phyloP scores from a whole-genome alignment of 2,113 vertebrate genomes.

The Falco punctatus region DNA sequence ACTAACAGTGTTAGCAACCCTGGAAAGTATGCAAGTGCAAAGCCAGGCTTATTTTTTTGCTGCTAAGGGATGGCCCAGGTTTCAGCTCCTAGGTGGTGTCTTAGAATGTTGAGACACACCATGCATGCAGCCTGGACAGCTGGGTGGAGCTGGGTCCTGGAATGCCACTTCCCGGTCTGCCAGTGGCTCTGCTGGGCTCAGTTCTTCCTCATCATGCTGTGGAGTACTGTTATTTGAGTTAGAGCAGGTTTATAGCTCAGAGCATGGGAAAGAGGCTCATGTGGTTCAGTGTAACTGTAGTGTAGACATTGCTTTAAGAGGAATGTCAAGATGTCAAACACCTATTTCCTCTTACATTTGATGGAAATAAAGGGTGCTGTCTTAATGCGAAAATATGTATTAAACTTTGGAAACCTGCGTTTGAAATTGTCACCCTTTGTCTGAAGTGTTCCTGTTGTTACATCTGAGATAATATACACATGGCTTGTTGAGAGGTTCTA shows the following conservation, averaged over 20 bases:
- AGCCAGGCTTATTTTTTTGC: neutral
- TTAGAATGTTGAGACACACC: neutral
- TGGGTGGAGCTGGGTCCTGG: neutral
- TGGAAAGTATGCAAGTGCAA: neutral
- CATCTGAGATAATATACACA: neutral
- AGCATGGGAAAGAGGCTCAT: neutral
- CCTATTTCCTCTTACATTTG: neutral
- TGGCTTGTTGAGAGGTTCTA: neutral
- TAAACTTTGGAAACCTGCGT: neutral
- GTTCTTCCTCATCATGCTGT: neutral
- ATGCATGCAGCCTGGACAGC: rapidly evolving
- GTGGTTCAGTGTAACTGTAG: neutral
- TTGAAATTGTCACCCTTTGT: neutral
- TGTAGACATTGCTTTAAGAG: neutral
- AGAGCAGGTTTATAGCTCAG: neutral
- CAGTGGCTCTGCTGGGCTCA: neutral
- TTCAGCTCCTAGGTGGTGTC: neutral
- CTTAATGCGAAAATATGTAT: neutral
- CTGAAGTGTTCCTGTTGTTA: neutral
- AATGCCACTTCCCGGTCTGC: neutral
- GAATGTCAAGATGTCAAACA: neutral
- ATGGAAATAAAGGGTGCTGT: neutral
- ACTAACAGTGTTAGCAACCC: neutral
- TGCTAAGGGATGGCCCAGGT: neutral
- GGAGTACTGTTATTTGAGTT: neutral